Conservation (phyloP, 2,888 invertebrate species). For the Eupithecia pulchellata region DNA sequence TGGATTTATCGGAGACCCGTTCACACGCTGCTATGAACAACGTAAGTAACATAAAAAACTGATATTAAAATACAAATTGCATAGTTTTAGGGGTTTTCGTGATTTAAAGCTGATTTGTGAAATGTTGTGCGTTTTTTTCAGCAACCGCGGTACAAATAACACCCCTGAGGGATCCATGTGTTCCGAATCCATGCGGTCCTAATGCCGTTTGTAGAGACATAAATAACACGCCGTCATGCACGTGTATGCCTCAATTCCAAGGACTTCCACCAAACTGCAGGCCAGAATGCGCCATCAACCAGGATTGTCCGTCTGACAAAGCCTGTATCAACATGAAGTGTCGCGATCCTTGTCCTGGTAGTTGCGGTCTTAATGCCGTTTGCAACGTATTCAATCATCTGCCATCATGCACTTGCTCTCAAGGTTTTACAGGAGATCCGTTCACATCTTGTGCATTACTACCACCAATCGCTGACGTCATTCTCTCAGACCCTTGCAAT, state of each 20-base stretch:
- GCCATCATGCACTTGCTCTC: slow-evolving; percentile 88
- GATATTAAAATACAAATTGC: no score
- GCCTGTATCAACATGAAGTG: slow-evolving; percentile 91
- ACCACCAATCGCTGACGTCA: slow-evolving; percentile 77
- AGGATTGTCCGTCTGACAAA: slow-evolving; percentile 89
- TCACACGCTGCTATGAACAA: slow-evolving; percentile 86
- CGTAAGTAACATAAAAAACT: slow-evolving; percentile 61
- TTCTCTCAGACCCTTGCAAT: slow-evolving; percentile 87
- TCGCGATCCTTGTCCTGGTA: slow-evolving; percentile 89
- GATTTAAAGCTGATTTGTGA: background rate
- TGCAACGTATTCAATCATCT: slow-evolving; percentile 89
- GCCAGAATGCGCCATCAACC: slow-evolving; percentile 89
- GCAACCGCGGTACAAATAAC: slow-evolving; percentile 55
- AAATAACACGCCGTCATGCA: slow-evolving; percentile 87
- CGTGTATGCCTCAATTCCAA: slow-evolving; percentile 87
- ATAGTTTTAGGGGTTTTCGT: background rate
- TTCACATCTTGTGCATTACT: slow-evolving; percentile 87
- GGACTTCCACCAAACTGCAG: slow-evolving; percentile 90
- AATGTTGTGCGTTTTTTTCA: slow-evolving; percentile 47
- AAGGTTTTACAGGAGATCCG: slow-evolving; percentile 91
- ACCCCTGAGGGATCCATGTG: slow-evolving; percentile 85
- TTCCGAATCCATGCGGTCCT: slow-evolving; percentile 89
- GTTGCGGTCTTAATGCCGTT: slow-evolving; percentile 87
- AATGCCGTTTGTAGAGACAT: slow-evolving; percentile 87
- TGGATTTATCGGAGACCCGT: slow-evolving; percentile 88